Conservation (phyloP, 2,888 invertebrate genomes). For the Hylaea fasciaria region DNA sequence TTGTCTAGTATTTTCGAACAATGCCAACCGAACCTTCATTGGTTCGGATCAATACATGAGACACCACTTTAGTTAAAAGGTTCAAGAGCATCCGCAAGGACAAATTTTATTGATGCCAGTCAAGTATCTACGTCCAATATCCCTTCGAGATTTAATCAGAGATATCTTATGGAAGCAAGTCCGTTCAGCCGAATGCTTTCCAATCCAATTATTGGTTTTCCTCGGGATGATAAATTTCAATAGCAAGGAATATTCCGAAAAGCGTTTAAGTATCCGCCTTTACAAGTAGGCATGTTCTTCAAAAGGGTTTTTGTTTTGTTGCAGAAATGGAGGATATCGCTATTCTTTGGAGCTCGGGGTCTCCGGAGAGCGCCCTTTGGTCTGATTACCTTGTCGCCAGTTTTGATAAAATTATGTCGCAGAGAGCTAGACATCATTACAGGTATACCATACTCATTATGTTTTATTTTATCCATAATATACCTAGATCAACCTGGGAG, state of each 20-base stretch:
- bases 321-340: slow-evolving; percentile 92
- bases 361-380: slow-evolving; percentile 91
- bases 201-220: slow-evolving; percentile 33
- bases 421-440: slow-evolving; percentile 91
- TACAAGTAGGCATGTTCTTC: slow-evolving; percentile 33
- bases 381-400: slow-evolving; percentile 92
- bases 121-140: slow-evolving; percentile 26
- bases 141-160: slow-evolving; percentile 27
- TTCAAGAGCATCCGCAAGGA: slow-evolving; percentile 23
- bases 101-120: slow-evolving; percentile 31
- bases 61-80: slow-evolving; percentile 26
- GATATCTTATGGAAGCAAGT: slow-evolving; percentile 23
- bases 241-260: slow-evolving; percentile 16
- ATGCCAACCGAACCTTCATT: slow-evolving; percentile 20
- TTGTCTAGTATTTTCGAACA: background rate
- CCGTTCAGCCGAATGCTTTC: slow-evolving; percentile 27
- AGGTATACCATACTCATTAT: slow-evolving; percentile 80
- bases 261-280: slow-evolving; percentile 34
- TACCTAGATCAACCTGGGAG: no score
- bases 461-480: no score
- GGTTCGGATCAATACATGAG: slow-evolving; percentile 29
- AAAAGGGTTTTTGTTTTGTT: slow-evolving; percentile 50
- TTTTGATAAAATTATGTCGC: slow-evolving; percentile 93
- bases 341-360: slow-evolving; percentile 91
- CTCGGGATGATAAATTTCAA: slow-evolving; percentile 24